Evolutionary conservation across 2,113 vertebrate genomes (phyloP).

Genomic region (Tachysurus vachellii): DNA sequence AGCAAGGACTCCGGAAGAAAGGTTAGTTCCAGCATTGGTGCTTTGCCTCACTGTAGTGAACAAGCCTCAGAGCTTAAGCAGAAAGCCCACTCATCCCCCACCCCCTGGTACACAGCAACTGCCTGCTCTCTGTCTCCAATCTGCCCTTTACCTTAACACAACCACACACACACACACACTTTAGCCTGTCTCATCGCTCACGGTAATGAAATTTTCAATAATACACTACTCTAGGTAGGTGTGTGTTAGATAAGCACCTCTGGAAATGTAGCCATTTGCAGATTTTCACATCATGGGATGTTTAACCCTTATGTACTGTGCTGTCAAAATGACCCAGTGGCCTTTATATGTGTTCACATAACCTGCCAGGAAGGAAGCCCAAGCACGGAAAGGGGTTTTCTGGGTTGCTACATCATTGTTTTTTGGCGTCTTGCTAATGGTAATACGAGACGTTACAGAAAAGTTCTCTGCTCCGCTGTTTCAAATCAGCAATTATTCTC

Average conservation of each 20-base stretch:
- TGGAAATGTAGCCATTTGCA: not conserved
- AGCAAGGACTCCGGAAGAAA: slow-evolving; percentile 99
- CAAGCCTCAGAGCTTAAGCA: slow-evolving; percentile 47
- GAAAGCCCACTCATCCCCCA: slow-evolving; percentile 38
- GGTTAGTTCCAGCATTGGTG: slow-evolving; percentile 87
- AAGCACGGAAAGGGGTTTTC: not conserved
- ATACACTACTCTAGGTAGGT: slow-evolving; percentile 19
- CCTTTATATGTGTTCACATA: not conserved
- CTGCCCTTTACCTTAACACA: slow-evolving; percentile 55
- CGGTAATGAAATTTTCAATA: not conserved
- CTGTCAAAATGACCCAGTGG: not conserved
- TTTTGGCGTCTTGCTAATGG: not conserved
- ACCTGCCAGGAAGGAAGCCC: not conserved
- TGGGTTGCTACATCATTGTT: not conserved
- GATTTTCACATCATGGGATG: not conserved
- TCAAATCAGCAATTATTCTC: not conserved
- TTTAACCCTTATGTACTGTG: slow-evolving; percentile 9
- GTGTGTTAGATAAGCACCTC: not conserved
- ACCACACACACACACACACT: not conserved
- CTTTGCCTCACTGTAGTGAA: slow-evolving; percentile 51
- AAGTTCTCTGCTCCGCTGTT: not conserved
- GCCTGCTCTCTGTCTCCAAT: slow-evolving; percentile 53
- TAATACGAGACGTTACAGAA: not conserved
- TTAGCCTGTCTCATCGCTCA: not conserved
- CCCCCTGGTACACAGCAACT: slow-evolving; percentile 17